A percentile compares a stretch with the other conserved stretches of the same genome.
These are phyloP conservation scores for Drosophila helvetica DNA, from an alignment of 2,888 invertebrate species.

Conservation along the genomic window DNA sequence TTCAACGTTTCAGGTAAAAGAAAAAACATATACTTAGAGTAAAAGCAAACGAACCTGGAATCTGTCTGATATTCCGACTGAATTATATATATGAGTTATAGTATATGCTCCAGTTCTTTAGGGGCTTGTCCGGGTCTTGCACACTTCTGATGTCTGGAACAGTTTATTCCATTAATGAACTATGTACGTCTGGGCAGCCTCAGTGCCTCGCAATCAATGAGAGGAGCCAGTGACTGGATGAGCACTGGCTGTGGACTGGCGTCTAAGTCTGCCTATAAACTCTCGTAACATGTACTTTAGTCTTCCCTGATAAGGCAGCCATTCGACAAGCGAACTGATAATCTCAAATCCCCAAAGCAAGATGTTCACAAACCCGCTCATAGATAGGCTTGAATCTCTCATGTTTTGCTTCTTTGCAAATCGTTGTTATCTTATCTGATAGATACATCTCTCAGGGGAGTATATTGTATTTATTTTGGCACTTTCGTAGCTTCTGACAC, in stretches of 20 bases:
- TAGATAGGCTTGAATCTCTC: not conserved
- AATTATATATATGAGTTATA: too few relatives aligned
- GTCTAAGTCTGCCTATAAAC: conserved; percentile 9
- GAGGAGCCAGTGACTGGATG: not conserved
- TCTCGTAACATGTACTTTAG: conserved; percentile 29
- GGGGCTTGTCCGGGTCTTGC: conserved; percentile 22
- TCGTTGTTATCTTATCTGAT: not conserved
- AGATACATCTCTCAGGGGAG: not conserved
- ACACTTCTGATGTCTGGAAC: not conserved
- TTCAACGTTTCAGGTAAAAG: too few relatives aligned
- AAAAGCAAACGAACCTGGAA: too few relatives aligned
- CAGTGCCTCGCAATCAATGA: conserved; percentile 23
- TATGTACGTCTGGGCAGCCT: conserved; percentile 3
- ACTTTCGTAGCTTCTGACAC: conserved; percentile 31
- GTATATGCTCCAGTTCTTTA: not conserved
- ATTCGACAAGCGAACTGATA: conserved; percentile 27
- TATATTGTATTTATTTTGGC: not conserved
- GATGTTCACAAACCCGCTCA: not conserved
- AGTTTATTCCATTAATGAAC: not conserved
- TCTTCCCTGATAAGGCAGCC: conserved; percentile 27
- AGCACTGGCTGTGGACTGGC: not conserved
- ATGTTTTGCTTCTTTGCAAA: not conserved
- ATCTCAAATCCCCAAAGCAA: not conserved
- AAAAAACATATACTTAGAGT: too few relatives aligned
- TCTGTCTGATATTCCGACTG: too few relatives aligned